A percentile compares a stretch with the other conserved stretches of the same genome.
Conservation (phyloP, 2,797 vertebrate genomes). For the Coilia nasus region DNA sequence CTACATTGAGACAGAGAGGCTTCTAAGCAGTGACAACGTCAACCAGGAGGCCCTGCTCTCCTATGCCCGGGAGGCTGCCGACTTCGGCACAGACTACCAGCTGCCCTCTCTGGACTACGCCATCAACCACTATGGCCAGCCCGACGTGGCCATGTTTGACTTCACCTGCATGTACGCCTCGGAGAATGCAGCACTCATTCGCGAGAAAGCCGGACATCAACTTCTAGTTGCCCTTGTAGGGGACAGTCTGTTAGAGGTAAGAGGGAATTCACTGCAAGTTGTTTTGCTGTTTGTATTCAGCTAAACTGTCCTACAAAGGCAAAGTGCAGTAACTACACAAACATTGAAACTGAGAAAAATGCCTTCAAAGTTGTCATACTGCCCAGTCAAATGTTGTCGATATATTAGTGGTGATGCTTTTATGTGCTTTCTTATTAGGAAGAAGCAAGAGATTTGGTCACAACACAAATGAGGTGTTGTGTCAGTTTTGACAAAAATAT, state of each 20-base stretch:
- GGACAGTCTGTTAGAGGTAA: conserved; percentile 95
- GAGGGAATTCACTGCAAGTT: background rate
- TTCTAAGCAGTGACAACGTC: conserved; percentile 88
- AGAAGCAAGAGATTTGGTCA: too few relatives aligned
- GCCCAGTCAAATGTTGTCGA: too few relatives aligned
- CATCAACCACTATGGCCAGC: conserved; percentile 90
- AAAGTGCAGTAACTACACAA: too few relatives aligned
- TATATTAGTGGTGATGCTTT: too few relatives aligned
- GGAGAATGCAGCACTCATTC: conserved; percentile 89
- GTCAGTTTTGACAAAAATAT: too few relatives aligned
- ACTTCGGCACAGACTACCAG: conserved; percentile 97
- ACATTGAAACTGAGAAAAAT: too few relatives aligned
- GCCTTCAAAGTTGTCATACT: too few relatives aligned
- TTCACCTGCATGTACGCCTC: conserved; percentile 98
- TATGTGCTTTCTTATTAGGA: too few relatives aligned
- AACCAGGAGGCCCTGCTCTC: conserved; percentile 90
- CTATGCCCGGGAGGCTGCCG: conserved; percentile 93
- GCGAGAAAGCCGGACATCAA: conserved; percentile 85
- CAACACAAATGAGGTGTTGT: too few relatives aligned
- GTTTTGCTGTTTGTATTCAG: background rate
- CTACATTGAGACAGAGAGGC: conserved; percentile 86
- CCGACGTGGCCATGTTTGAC: conserved; percentile 98
- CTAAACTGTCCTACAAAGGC: too few relatives aligned
- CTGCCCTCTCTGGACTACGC: conserved; percentile 95
- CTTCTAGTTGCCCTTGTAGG: conserved; percentile 92